Percentiles rank a stretch among this genome's conserved stretches.
These are phyloP conservation scores for Brachyhypopomus gauderio DNA, from an alignment of 2,113 vertebrate species.

Conservation along the genomic window DNA sequence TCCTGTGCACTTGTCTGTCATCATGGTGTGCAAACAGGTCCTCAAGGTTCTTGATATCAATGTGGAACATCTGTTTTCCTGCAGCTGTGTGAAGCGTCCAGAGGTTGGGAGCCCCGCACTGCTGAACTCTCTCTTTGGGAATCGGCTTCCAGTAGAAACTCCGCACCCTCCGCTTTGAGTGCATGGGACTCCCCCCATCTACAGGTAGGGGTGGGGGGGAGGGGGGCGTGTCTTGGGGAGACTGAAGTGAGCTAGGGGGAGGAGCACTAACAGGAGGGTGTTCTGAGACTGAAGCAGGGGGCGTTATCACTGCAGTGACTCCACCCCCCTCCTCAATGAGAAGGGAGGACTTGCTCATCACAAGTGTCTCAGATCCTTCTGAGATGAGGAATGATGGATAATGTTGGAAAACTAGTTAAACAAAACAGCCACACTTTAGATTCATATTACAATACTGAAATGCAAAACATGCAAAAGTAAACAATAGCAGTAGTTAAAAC, in stretches of 20 bases:
- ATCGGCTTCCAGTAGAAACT: conserved; percentile 96
- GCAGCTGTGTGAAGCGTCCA: conserved; percentile 83
- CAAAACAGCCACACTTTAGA: background rate
- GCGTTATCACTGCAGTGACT: conserved; percentile 61
- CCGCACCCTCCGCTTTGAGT: conserved; percentile 81
- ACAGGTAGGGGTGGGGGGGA: conserved; percentile 60
- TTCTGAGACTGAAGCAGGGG: background rate
- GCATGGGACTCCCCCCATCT: conserved; percentile 53
- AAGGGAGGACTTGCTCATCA: conserved; percentile 86
- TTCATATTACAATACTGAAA: background rate
- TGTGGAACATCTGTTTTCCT: conserved; percentile 76
- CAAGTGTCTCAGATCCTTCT: conserved; percentile 69
- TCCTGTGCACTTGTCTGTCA: conserved; percentile 52
- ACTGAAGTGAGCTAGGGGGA: conserved; percentile 46
- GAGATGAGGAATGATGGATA: background rate
- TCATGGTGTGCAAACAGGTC: conserved; percentile 90
- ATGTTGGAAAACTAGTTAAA: background rate
- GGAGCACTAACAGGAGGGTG: conserved; percentile 16
- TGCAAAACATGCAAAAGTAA: background rate
- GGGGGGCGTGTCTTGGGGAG: background rate
- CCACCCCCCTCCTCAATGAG: conserved; percentile 69
- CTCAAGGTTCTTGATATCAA: conserved; percentile 85
- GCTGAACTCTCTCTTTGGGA: conserved; percentile 84
- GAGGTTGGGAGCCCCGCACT: conserved; percentile 85
- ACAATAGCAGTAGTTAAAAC: background rate